These are phyloP conservation scores for Anthopleura sola DNA, from an alignment of 64 coral and sea anemone genomes.

Conservation along the genomic window DNA sequence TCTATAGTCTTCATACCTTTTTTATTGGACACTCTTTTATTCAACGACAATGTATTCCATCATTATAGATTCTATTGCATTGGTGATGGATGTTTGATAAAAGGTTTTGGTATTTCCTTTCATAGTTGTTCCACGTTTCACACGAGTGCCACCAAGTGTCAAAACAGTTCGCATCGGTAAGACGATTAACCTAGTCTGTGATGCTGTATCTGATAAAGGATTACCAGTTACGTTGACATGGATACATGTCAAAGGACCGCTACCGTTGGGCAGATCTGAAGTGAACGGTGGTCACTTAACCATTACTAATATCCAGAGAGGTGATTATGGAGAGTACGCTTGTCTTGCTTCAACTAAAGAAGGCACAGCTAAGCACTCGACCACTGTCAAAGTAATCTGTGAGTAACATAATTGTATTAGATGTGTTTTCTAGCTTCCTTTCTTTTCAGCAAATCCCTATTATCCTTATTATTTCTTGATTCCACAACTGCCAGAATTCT, in stretches of 20 bases:
- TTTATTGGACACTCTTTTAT: too few species aligned
- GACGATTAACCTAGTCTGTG: conserved; percentile 50
- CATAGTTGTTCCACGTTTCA: conserved; percentile 84
- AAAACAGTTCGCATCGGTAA: conserved; percentile 67
- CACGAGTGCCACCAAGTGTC: conserved; percentile 54
- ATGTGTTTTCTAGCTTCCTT: not conserved
- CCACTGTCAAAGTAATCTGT: conserved; percentile 74
- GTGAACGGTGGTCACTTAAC: conserved; percentile 51
- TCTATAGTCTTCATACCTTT: too few species aligned
- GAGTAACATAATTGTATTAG: conserved; percentile 30
- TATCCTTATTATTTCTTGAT: too few species aligned
- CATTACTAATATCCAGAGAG: conserved; percentile 57
- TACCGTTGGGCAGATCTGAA: conserved; percentile 52
- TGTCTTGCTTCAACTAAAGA: conserved; percentile 71
- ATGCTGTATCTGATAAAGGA: conserved; percentile 52
- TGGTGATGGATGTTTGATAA: too few species aligned
- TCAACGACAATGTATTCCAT: too few species aligned
- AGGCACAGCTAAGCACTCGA: conserved; percentile 46
- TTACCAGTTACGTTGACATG: conserved; percentile 42
- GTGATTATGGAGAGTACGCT: conserved; percentile 74
- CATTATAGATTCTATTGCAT: too few species aligned
- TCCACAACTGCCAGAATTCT: too few species aligned
- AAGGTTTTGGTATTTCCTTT: not conserved
- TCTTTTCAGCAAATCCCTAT: too few species aligned
- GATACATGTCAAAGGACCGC: conserved; percentile 48